phyloP scores from a whole-genome alignment of 1,140 invertebrate species.

The Solenopsis invicta region DNA sequence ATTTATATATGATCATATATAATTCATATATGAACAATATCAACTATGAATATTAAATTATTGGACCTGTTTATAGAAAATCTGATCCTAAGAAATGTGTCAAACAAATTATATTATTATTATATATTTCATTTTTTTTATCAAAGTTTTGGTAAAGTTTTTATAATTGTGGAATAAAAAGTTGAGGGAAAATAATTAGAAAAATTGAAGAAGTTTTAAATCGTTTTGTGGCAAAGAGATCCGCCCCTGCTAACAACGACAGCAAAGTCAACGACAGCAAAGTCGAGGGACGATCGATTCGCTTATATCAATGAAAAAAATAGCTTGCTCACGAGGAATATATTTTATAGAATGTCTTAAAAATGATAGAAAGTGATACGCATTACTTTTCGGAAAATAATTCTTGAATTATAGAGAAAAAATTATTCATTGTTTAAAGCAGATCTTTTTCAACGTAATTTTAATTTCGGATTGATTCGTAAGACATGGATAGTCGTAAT shows the following conservation, averaged over 20 bases:
- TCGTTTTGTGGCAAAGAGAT: background rate
- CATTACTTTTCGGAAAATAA: background rate
- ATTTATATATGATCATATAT: no score
- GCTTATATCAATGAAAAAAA: background rate
- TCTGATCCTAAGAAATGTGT: no score
- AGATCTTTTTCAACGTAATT: background rate
- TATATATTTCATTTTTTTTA: no score
- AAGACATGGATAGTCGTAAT: background rate
- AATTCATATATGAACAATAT: no score
- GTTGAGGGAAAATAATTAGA: background rate
- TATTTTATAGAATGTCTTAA: slow-evolving; percentile 13
- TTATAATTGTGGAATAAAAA: background rate
- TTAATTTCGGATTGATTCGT: background rate
- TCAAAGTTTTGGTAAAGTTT: background rate
- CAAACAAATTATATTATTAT: no score
- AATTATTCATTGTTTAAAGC: background rate
- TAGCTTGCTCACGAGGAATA: background rate
- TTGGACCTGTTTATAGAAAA: no score
- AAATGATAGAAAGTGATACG: background rate
- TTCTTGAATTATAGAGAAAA: background rate
- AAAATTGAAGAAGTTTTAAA: slow-evolving; percentile 1
- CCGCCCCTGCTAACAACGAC: slow-evolving; percentile 6
- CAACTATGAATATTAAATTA: no score
- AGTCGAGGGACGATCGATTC: slow-evolving; percentile 26
- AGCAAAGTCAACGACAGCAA: slow-evolving; percentile 25